These are phyloP conservation scores for Leptopilina clavipes DNA, from an alignment of 1,140 invertebrate genomes.

Conservation along the genomic window DNA sequence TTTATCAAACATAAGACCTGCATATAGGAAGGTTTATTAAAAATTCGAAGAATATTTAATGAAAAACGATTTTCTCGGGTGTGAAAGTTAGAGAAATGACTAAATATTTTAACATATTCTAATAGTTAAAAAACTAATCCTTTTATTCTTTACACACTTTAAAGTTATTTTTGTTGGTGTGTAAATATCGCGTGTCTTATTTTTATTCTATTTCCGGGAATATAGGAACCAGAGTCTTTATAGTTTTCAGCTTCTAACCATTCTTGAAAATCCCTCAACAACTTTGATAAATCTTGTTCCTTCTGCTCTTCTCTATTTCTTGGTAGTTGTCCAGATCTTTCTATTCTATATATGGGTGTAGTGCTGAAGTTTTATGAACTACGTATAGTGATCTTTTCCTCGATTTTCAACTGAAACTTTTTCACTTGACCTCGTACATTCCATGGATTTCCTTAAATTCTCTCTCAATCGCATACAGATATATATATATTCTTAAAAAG, in stretches of 20 bases:
- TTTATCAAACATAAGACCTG: no score
- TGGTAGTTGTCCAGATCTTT: slow-evolving; percentile 34
- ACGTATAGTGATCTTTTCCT: slow-evolving; percentile 25
- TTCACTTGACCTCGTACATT: slow-evolving; percentile 21
- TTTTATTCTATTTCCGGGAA: background rate
- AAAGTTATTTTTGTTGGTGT: background rate
- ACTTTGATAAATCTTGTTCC: slow-evolving; percentile 29
- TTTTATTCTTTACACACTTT: no score
- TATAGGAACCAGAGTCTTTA: background rate
- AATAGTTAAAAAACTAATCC: no score
- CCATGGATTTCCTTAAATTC: background rate
- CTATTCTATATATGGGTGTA: background rate
- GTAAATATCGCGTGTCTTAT: background rate
- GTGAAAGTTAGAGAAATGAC: no score
- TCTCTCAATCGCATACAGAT: background rate
- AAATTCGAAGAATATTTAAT: no score
- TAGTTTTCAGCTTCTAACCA: slow-evolving; percentile 21
- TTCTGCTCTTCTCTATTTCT: slow-evolving; percentile 3
- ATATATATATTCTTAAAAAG: background rate
- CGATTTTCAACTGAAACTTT: slow-evolving; percentile 8
- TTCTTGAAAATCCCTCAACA: slow-evolving; percentile 32
- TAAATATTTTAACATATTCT: no score
- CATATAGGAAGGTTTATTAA: no score
- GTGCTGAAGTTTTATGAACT: slow-evolving; percentile 30
- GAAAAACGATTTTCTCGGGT: no score